Conservation (phyloP, 1,140 invertebrate species). For the Drosophila leontia region DNA sequence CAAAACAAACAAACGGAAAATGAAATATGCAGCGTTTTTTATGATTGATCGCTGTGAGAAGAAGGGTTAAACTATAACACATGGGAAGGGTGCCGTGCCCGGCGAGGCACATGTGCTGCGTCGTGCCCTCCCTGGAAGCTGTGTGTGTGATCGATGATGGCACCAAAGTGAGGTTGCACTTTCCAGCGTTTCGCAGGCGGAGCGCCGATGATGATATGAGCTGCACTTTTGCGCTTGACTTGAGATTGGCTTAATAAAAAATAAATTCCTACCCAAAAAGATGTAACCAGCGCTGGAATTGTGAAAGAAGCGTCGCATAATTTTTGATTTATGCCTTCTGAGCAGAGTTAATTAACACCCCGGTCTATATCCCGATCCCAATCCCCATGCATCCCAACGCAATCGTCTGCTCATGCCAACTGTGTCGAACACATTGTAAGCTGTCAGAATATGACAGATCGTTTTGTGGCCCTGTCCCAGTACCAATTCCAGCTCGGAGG, state of each 20-base stretch:
- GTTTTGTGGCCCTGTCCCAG: conserved; percentile 53
- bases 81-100: conserved; percentile 37
- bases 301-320: conserved; percentile 47
- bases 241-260: conserved; percentile 34
- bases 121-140: conserved; percentile 15
- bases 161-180: conserved; percentile 58
- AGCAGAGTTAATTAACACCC: conserved; percentile 70
- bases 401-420: conserved; percentile 7
- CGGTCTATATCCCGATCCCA: conserved; percentile 5
- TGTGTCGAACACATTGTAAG: conserved; percentile 61
- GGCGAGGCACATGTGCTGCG: conserved; percentile 39
- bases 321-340: conserved; percentile 74
- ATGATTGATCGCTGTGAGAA: conserved; percentile 77
- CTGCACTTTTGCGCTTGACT: conserved; percentile 62
- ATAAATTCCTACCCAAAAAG: conserved; percentile 11
- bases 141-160: conserved; percentile 57
- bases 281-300: conserved; percentile 31
- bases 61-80: conserved; percentile 75
- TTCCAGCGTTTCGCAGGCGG: conserved; percentile 19
- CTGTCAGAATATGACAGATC: conserved; percentile 77
- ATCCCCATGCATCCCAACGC: conserved; percentile 8
- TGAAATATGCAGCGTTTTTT: conserved; percentile 42
- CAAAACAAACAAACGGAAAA: conserved; percentile 32
- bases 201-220: conserved; percentile 13
- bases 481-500: conserved; percentile 29